These are phyloP conservation scores for Eptesicus fuscus DNA, from an alignment of 2,113 vertebrate species.

Conservation along the genomic window DNA sequence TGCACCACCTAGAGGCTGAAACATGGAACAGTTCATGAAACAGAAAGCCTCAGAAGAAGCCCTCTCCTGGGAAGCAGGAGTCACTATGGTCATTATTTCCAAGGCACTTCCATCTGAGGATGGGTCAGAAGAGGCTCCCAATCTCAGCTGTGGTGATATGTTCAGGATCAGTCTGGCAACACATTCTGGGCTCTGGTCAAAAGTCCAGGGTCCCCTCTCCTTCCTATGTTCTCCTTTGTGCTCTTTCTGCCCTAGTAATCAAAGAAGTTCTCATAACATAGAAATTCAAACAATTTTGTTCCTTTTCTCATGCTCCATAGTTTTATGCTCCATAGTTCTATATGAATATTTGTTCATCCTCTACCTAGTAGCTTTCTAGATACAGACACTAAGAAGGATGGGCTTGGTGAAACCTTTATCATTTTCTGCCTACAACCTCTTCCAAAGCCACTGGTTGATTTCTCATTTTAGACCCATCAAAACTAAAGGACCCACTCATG, in stretches of 20 bases:
- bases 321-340: too few relatives aligned
- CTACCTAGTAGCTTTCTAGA: background rate
- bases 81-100: background rate
- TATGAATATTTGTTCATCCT: background rate
- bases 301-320: background rate
- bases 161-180: background rate
- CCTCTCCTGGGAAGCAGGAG: background rate
- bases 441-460: background rate
- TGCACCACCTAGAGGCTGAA: conserved; percentile 53
- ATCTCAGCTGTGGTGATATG: background rate
- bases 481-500: background rate
- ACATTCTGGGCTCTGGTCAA: background rate
- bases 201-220: background rate
- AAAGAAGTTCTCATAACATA: background rate
- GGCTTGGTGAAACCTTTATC: background rate
- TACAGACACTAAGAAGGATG: background rate
- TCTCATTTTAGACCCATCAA: background rate
- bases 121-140: background rate
- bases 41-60: background rate
- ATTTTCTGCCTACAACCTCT: background rate
- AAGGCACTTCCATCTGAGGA: background rate
- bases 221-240: background rate
- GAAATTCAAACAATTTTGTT: background rate
- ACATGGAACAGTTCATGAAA: background rate
- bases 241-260: background rate